These are phyloP conservation scores for Tanaodytes sp. DNA, from an alignment of 2,888 invertebrate species.

Conservation along the genomic window DNA sequence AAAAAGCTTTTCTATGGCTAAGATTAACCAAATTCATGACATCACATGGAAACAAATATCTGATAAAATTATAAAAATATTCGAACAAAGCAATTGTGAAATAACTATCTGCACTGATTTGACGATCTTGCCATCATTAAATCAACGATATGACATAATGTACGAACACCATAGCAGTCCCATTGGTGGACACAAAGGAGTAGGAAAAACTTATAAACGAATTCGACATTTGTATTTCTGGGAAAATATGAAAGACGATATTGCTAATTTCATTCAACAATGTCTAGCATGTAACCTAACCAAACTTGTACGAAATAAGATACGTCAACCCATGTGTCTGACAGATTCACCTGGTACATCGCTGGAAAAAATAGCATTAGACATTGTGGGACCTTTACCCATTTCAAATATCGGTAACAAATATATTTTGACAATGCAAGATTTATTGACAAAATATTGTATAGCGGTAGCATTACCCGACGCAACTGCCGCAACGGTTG, in stretches of 20 bases:
- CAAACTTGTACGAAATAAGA: not conserved
- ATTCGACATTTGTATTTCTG: not conserved
- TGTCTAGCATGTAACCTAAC: constrained; percentile 1
- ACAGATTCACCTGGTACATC: constrained; percentile 2
- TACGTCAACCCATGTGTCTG: not conserved
- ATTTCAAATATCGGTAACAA: not conserved
- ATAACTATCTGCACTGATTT: not conserved
- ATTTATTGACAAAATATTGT: not conserved
- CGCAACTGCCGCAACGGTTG: not conserved
- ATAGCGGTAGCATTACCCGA: not conserved
- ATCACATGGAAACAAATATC: too few species aligned
- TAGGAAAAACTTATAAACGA: constrained; percentile 1
- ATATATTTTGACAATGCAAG: constrained; percentile 2
- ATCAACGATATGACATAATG: not conserved
- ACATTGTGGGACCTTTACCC: constrained; percentile 4
- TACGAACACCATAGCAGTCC: not conserved
- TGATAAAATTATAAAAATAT: too few species aligned
- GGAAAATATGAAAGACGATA: constrained; percentile 4
- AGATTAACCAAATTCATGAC: too few species aligned
- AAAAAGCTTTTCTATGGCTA: too few species aligned
- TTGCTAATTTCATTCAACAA: not conserved
- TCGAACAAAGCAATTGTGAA: not conserved
- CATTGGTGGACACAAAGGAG: not conserved
- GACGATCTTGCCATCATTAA: not conserved
- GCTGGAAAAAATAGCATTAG: constrained; percentile 1